Conservation (phyloP, 2,113 vertebrate species). For the Hoplias malabaricus region DNA sequence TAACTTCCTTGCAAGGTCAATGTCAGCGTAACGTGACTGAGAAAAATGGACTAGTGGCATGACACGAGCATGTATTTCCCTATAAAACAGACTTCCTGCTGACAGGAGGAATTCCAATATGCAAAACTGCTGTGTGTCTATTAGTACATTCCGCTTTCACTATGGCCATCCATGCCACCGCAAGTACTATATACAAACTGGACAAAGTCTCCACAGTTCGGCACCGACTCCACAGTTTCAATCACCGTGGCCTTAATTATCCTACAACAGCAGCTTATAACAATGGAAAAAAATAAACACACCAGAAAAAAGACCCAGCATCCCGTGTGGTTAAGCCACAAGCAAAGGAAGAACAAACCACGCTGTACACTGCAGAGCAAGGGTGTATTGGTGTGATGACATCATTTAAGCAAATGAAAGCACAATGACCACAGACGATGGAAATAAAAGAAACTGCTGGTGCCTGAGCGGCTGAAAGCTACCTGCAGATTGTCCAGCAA, state of each 20-base stretch:
- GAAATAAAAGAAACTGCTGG: neutral
- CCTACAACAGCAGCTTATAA: neutral
- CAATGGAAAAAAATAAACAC: neutral
- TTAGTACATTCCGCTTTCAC: constrained; percentile 10
- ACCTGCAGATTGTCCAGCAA: neutral
- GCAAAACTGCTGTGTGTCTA: constrained; percentile 25
- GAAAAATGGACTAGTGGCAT: constrained; percentile 11
- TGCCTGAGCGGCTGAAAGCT: neutral
- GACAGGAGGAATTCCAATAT: constrained; percentile 23
- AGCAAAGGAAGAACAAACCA: constrained; percentile 10
- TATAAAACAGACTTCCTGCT: constrained; percentile 28
- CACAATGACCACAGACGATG: neutral
- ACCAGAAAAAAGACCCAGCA: neutral
- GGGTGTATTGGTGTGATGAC: neutral
- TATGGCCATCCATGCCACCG: neutral
- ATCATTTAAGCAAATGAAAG: constrained; percentile 43
- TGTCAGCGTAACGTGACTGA: constrained; percentile 43
- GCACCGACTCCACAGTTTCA: neutral
- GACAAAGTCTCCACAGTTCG: neutral
- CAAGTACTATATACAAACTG: neutral
- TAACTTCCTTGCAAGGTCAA: constrained; percentile 26
- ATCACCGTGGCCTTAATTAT: neutral
- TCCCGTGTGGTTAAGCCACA: neutral
- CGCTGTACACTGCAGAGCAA: neutral
- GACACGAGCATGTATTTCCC: constrained; percentile 32